These are phyloP conservation scores for Hybognathus amarus DNA, from an alignment of 2,797 vertebrate species.

Conservation along the genomic window DNA sequence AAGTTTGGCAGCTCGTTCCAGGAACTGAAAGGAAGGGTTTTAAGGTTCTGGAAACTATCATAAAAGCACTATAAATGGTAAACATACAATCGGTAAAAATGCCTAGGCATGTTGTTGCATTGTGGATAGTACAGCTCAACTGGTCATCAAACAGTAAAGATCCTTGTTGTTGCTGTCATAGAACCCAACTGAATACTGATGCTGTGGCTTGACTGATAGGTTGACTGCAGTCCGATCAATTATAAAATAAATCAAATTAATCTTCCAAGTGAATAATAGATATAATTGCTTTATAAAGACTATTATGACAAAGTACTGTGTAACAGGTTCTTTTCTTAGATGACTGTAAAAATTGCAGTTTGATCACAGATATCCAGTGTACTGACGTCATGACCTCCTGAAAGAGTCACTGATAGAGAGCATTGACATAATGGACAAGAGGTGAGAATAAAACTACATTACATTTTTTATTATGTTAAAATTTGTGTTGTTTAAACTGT, in stretches of 20 bases:
- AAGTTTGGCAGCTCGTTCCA: background rate
- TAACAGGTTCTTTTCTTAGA: background rate
- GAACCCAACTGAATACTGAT: background rate
- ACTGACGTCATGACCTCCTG: background rate
- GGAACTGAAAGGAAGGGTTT: no score
- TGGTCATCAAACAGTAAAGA: background rate
- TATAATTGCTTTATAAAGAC: background rate
- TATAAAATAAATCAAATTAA: background rate
- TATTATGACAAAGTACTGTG: background rate
- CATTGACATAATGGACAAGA: background rate
- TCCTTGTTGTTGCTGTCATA: background rate
- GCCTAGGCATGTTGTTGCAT: background rate
- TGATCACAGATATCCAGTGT: background rate
- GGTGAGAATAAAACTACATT: background rate
- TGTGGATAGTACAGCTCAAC: background rate
- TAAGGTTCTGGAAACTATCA: no score
- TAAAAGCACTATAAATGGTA: background rate
- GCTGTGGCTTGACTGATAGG: background rate
- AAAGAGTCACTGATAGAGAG: background rate
- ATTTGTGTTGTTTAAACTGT: no score
- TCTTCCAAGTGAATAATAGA: background rate
- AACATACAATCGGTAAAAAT: background rate
- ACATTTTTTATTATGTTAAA: no score
- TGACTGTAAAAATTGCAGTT: background rate
- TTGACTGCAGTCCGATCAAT: background rate